A percentile compares a stretch with the other conserved stretches of the same genome.
phyloP scores from a whole-genome alignment of 2,888 invertebrate genomes.

The Clostera curtula region DNA sequence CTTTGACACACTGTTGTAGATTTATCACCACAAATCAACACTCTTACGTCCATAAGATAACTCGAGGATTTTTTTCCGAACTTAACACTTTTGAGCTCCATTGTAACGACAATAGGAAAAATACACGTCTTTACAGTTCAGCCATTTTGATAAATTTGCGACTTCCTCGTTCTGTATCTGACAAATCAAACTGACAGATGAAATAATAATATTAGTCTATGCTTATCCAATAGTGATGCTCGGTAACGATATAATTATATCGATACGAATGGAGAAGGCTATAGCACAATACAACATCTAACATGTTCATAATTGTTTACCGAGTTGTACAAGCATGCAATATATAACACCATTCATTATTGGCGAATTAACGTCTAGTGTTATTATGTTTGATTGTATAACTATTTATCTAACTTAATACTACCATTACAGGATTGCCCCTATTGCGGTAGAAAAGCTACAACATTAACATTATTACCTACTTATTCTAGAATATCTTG shows the following conservation, averaged over 20 bases:
- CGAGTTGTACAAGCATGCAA: too few species aligned
- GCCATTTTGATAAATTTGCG: slow-evolving; percentile 60
- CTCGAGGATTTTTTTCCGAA: slow-evolving; percentile 43
- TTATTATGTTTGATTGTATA: too few species aligned
- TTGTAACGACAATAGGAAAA: slow-evolving; percentile 50
- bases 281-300: too few species aligned
- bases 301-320: too few species aligned
- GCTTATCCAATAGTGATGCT: slow-evolving; percentile 6
- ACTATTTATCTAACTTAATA: too few species aligned
- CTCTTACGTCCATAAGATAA: slow-evolving; percentile 34
- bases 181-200: slow-evolving; percentile 17
- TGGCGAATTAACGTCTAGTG: too few species aligned
- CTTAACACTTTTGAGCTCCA: slow-evolving; percentile 56
- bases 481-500: too few species aligned
- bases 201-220: slow-evolving; percentile 13
- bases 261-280: slow-evolving; percentile 2
- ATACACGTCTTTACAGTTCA: slow-evolving; percentile 68
- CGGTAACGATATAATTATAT: neutral
- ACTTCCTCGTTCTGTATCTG: too few species aligned
- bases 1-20: slow-evolving; percentile 36
- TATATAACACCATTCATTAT: too few species aligned
- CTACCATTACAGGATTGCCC: too few species aligned
- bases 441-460: too few species aligned
- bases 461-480: too few species aligned
- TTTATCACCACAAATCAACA: slow-evolving; percentile 34